Evolutionary conservation across 2,797 vertebrate genomes (phyloP).

Genomic region (Pangasius macronema): DNA sequence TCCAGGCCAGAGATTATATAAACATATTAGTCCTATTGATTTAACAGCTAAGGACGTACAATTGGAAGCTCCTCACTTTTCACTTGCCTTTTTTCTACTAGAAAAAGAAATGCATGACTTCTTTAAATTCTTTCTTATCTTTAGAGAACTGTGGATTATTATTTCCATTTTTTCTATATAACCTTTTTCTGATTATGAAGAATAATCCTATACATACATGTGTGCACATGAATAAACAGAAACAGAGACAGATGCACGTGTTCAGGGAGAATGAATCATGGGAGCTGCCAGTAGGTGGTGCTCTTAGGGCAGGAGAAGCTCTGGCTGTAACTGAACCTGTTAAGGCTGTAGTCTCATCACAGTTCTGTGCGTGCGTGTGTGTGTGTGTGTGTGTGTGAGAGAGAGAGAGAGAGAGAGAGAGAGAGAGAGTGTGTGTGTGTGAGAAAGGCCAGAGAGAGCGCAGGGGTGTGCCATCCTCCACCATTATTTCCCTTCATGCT

Average conservation of each 20-base stretch:
- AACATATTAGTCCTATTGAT: background rate
- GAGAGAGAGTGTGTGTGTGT: background rate
- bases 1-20: background rate
- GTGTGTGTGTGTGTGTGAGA: conserved; percentile 23
- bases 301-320: conserved; percentile 75
- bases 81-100: too few relatives aligned
- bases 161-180: background rate
- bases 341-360: conserved; percentile 46
- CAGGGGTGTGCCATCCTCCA: conserved; percentile 41
- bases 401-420: background rate
- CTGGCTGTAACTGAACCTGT: conserved; percentile 31
- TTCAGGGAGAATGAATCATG: conserved; percentile 69
- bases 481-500: conserved; percentile 74
- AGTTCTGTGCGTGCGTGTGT: conserved; percentile 55
- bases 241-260: conserved; percentile 59
- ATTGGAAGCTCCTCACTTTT: background rate
- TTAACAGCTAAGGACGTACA: background rate
- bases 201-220: background rate
- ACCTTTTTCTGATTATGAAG: background rate
- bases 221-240: conserved; percentile 43
- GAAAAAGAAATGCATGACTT: background rate
- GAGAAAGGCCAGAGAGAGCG: background rate
- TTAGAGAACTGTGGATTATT: background rate
- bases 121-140: background rate
- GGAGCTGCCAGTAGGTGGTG: conserved; percentile 82